Percentiles rank a stretch among this genome's conserved stretches.
phyloP scores from a whole-genome alignment of 2,797 vertebrate genomes.

The Sebastes wilsoni region DNA sequence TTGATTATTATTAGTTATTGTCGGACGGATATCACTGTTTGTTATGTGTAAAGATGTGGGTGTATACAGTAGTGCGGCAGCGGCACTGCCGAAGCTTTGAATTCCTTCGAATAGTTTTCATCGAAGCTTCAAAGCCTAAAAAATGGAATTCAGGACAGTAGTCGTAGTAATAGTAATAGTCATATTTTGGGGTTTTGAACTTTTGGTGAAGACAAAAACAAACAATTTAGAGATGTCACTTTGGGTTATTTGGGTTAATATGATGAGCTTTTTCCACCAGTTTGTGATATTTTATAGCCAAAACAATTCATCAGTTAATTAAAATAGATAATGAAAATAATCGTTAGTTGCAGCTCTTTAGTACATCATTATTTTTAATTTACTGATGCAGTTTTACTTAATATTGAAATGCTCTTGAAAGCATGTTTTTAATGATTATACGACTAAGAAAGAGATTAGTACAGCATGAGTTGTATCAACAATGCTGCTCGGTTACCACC shows the following conservation, averaged over 20 bases:
- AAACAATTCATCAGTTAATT: not conserved
- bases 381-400: not conserved
- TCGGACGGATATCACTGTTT: not conserved
- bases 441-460: not conserved
- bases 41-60: not conserved
- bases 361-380: not conserved
- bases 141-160: not conserved
- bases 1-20: not conserved
- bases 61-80: not conserved
- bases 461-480: not conserved
- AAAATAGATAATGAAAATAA: not conserved
- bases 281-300: not conserved
- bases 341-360: not conserved
- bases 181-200: not conserved
- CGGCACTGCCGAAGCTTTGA: no score
- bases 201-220: not conserved
- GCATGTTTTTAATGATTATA: not conserved
- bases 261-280: no score
- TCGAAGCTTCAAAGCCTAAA: not conserved
- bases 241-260: not conserved
- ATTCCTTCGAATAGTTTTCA: not conserved
- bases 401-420: not conserved
- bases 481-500: not conserved
- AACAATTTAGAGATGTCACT: not conserved
- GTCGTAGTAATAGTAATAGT: no score